A percentile compares a stretch with the other conserved stretches of the same genome.
Evolutionary conservation across 2,888 invertebrate species (phyloP).

Genomic region (Hyposoter didymator): DNA sequence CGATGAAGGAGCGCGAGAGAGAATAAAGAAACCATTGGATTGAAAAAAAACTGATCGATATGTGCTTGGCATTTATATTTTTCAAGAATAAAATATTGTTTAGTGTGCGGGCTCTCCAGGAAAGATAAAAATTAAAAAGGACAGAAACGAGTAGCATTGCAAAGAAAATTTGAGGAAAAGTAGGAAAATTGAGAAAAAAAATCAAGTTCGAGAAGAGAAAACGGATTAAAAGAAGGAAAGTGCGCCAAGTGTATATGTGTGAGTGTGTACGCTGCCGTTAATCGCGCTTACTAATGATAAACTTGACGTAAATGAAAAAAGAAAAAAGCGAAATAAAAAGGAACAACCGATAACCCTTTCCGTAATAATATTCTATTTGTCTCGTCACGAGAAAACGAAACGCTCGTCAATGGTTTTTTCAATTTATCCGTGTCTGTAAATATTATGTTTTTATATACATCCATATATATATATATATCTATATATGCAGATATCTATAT

Average conservation of each 20-base stretch:
- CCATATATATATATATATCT: constrained; percentile 72
- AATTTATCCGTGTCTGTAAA: constrained; percentile 79
- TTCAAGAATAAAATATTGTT: constrained; percentile 73
- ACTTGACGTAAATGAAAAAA: constrained; percentile 59
- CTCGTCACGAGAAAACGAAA: constrained; percentile 73
- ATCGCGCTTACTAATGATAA: constrained; percentile 82
- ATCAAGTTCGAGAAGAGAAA: constrained; percentile 57
- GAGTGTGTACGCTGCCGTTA: constrained; percentile 75
- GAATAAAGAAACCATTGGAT: constrained; percentile 56
- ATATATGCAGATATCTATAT: constrained; percentile 77
- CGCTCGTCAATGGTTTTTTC: constrained; percentile 72
- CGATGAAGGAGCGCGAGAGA: constrained; percentile 65
- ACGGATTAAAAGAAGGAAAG: constrained; percentile 71
- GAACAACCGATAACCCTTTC: constrained; percentile 74
- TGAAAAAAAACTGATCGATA: constrained; percentile 74
- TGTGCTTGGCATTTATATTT: constrained; percentile 83
- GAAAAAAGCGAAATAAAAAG: constrained; percentile 52
- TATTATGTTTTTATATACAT: constrained; percentile 81
- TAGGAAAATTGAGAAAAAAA: constrained; percentile 35
- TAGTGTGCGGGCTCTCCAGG: constrained; percentile 57
- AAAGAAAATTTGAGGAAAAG: constrained; percentile 37
- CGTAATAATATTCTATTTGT: constrained; percentile 71
- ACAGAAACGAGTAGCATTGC: constrained; percentile 1
- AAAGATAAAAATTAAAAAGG: constrained; percentile 43
- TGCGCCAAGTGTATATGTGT: constrained; percentile 72